Percentiles rank a stretch among this genome's conserved stretches.
These are phyloP conservation scores for Halcyon senegalensis DNA, from an alignment of 2,113 vertebrate genomes.

Conservation along the genomic window DNA sequence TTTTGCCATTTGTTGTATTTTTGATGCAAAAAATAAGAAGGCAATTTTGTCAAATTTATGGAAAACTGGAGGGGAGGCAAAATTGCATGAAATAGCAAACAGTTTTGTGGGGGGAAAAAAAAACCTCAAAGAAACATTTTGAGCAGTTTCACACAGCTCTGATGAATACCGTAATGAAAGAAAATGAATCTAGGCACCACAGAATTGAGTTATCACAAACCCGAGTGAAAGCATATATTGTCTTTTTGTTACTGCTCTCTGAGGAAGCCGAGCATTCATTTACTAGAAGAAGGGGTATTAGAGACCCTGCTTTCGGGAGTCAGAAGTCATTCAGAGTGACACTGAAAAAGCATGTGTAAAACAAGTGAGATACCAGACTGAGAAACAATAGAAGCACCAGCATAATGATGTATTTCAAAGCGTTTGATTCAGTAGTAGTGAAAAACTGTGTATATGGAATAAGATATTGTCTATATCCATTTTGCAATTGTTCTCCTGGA, in stretches of 20 bases:
- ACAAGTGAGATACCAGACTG: neutral
- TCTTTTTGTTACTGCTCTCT: neutral
- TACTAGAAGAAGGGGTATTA: neutral
- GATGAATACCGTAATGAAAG: constrained; percentile 48
- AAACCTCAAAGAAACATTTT: constrained; percentile 1
- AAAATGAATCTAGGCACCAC: constrained; percentile 26
- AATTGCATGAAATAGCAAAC: constrained; percentile 12
- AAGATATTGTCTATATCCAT: neutral
- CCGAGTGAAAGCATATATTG: neutral
- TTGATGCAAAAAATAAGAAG: neutral
- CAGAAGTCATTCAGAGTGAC: neutral
- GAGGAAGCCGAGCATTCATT: neutral
- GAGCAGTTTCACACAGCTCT: constrained; percentile 5
- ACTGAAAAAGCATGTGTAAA: neutral
- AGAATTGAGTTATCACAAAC: constrained; percentile 6
- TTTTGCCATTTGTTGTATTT: neutral
- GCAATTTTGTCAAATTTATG: neutral
- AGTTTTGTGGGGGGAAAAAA: neutral
- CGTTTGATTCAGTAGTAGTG: neutral
- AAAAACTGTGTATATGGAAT: neutral
- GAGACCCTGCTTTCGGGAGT: neutral
- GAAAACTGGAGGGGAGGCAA: neutral
- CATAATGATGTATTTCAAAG: neutral
- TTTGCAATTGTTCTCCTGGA: neutral
- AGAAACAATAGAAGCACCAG: neutral